A percentile compares a stretch with the other conserved stretches of the same genome.
Evolutionary conservation across 2,888 invertebrate species (phyloP).

Genomic region (Caenorhabditis sulstoni): DNA sequence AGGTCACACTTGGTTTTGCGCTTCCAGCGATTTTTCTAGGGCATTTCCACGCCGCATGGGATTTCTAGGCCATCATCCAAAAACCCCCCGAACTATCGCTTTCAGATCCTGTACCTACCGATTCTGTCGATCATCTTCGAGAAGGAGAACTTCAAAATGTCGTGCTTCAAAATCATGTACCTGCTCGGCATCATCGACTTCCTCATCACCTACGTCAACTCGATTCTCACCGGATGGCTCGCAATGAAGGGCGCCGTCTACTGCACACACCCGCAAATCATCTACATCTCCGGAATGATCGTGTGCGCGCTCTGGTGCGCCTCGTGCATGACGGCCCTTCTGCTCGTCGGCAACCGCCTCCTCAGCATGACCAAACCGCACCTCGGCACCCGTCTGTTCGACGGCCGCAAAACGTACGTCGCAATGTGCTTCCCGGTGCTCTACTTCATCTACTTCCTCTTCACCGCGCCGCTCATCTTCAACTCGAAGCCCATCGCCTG

Average conservation of each 20-base stretch:
- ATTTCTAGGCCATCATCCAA: not conserved
- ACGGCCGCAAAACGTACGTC: slow-evolving; percentile 41
- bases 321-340: slow-evolving; percentile 55
- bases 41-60: not conserved
- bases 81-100: too few species aligned
- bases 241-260: slow-evolving; percentile 51
- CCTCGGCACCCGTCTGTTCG: slow-evolving; percentile 26
- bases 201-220: slow-evolving; percentile 38
- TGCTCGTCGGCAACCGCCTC: slow-evolving; percentile 58
- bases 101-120: slow-evolving; percentile 42
- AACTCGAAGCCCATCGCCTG: slow-evolving; percentile 57
- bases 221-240: slow-evolving; percentile 43
- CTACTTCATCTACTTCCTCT: slow-evolving; percentile 59
- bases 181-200: slow-evolving; percentile 49
- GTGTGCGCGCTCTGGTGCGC: slow-evolving; percentile 58
- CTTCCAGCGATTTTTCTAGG: too few species aligned
- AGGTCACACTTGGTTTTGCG: too few species aligned
- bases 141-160: slow-evolving; percentile 42
- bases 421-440: slow-evolving; percentile 45
- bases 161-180: slow-evolving; percentile 55
- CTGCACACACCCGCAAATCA: slow-evolving; percentile 51
- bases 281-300: slow-evolving; percentile 48
- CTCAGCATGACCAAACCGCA: slow-evolving; percentile 47
- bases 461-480: slow-evolving; percentile 60
- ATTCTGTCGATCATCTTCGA: slow-evolving; percentile 41